Evolutionary conservation across 2,888 invertebrate genomes (phyloP).

Genomic region (Dasypogon diadema): DNA sequence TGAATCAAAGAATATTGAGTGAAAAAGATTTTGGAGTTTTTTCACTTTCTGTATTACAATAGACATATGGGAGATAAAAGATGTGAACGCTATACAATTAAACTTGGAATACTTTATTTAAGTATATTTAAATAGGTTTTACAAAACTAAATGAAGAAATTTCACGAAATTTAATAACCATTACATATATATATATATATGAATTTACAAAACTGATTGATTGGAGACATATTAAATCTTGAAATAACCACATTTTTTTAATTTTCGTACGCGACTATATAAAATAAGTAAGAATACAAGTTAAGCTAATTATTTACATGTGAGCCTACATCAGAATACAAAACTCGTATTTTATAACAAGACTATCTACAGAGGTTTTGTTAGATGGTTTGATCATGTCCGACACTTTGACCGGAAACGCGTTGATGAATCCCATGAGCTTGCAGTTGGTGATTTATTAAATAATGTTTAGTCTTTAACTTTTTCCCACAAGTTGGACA

Average conservation of each 20-base stretch:
- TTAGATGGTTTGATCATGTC: conserved; percentile 49
- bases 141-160: conserved; percentile 9
- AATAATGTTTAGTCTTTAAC: conserved; percentile 82
- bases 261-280: too few relatives aligned
- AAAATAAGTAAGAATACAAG: too few relatives aligned
- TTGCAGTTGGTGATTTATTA: conserved; percentile 81
- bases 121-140: neutral
- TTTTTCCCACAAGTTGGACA: conserved; percentile 81
- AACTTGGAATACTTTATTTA: too few relatives aligned
- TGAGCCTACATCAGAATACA: neutral
- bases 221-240: too few relatives aligned
- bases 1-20: too few relatives aligned
- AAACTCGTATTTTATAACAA: neutral
- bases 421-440: conserved; percentile 81
- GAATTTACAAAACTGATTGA: neutral
- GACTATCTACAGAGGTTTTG: conserved; percentile 31
- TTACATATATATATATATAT: too few relatives aligned
- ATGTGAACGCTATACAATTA: too few relatives aligned
- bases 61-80: too few relatives aligned
- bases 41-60: too few relatives aligned
- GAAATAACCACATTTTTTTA: too few relatives aligned
- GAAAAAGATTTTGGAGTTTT: too few relatives aligned
- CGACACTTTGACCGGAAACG: conserved; percentile 22
- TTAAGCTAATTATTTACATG: neutral
- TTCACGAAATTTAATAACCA: too few relatives aligned